Conservation (phyloP, 1,140 invertebrate species). For the Lanistes nyassanus region DNA sequence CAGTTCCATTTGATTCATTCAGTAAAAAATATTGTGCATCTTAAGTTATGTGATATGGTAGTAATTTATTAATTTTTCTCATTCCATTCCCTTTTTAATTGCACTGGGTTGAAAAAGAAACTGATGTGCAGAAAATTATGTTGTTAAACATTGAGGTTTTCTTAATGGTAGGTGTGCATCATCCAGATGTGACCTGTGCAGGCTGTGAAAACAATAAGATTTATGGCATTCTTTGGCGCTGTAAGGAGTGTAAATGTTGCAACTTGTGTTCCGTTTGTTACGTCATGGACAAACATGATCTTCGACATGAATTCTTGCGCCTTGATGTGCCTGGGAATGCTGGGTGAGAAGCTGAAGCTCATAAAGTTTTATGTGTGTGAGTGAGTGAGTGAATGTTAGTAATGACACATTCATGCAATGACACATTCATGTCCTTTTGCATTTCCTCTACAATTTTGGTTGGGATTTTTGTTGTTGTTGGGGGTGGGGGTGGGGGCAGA, state of each 20-base stretch:
- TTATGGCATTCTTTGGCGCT: constrained; percentile 29
- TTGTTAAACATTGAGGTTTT: not conserved
- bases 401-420: too few species aligned
- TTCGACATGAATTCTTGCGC: constrained; percentile 25
- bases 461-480: too few species aligned
- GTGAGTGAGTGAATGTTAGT: not conserved
- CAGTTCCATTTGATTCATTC: not conserved
- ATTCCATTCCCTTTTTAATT: not conserved
- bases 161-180: constrained; percentile 18
- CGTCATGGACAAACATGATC: constrained; percentile 31
- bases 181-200: constrained; percentile 10
- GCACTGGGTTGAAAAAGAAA: too few species aligned
- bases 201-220: constrained; percentile 15
- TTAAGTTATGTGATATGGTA: not conserved
- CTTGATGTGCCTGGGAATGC: not conserved
- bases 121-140: too few species aligned
- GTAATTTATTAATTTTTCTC: not conserved
- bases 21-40: not conserved
- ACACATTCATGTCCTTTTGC: too few species aligned
- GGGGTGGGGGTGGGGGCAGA: too few species aligned
- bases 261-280: constrained; percentile 31
- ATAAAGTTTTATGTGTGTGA: not conserved
- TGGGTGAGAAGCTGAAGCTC: constrained; percentile 11
- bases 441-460: too few species aligned
- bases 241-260: constrained; percentile 14